Base-by-base conservation (phyloP, 92 coral and sea anemone genomes). In the Blastomussa wellsi region DNA sequence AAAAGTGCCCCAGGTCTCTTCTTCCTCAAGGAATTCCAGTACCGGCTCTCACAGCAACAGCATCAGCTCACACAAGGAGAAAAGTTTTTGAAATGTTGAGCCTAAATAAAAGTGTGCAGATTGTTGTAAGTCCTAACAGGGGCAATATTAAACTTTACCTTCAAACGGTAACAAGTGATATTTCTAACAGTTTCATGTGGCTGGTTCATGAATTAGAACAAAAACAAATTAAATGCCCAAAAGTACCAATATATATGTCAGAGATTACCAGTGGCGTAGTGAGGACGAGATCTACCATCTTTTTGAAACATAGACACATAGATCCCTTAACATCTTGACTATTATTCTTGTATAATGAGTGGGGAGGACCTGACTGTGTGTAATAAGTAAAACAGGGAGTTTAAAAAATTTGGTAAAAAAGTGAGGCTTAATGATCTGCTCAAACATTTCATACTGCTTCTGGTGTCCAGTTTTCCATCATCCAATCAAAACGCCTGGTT, bases 21-120 rank as follows among this genome's bases (percentile, higher is more conserved):
- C 75, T 90, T 22, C 79, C 89, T 3, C 81, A 76, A 74, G 87
- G 78, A 3, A 55, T 86, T 17, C 90, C 90, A 60, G 42, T 82
- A 52, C 57, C 86, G 31, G 90, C 93, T 36, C 79, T 90, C 7
- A 90, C 93, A 49, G 93, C 88, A 66, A 90, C 84, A 37, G 86
- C 93, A 38, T 80, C 84, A 80, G 75, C 44, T 16, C 69, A 24
- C 19, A 79, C 92, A 67, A 77, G 80, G 55, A 47, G 74, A 38
- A 84, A 89, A 36, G 51, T 80, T 15, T 52, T 89, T 57, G 49
- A 67, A 42, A 74, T 77, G 47, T 67, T 90, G 3, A 68, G 83
- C 8, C 78, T 82, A 82, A 67, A 90, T 32, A 73, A 86, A 28
- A 75, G 93, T 68, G 39, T 81, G 0, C 84, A 90, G 73, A 90